Base-by-base conservation (phyloP, 2,113 vertebrate genomes). In the Fulica atra region DNA sequence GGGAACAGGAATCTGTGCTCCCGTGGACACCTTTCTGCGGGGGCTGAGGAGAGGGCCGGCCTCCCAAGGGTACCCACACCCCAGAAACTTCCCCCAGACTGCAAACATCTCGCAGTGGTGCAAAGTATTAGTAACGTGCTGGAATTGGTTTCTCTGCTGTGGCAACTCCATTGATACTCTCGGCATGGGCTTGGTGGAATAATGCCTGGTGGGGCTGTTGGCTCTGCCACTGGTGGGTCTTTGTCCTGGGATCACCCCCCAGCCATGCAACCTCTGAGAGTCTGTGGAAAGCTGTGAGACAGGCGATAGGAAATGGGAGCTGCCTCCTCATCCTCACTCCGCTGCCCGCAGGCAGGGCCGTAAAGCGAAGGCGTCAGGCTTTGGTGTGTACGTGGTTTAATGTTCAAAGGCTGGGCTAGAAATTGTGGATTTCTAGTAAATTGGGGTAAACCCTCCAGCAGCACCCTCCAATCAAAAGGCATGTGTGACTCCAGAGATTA, bases 291-390 rank as follows among this genome's bases (percentile, higher is more conserved):
- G 29, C 42, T 36, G 35, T 6, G 29, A 33, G 26, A 19, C 48
- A 33, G 0, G 1, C 0, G 6, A 10, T 9, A 18, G 33, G 53
- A 64, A 50, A 56, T 4, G 13, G 10, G 60, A 65, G 10, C 81
- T 87, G 74, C 40, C 53, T 44, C 61, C 36, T 73, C 21, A 9
- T 46, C 29, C 35, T 46, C 1, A 2, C 26, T 36, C 14, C 9
- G 25, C 16, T 84, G 57, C 48, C 42, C 53, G 51, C 18, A 6
- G 18, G 48, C 36, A 76, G 46, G 56, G 31, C 40, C 0, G 0
- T 5, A 21, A 13, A 31, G 25, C 0, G 2, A 40, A 42, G 33
- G 46, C 0, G 0, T 10, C 0, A 1, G 29, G 48, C 16, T 64
- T 79, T 0, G 0, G 29, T 33, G 56, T 2, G 9, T 24, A 19